Evolutionary conservation across 2,113 vertebrate genomes (phyloP), one percentile per base, ranked within the genome.

Genomic region (Echinops telfairi): DNA sequence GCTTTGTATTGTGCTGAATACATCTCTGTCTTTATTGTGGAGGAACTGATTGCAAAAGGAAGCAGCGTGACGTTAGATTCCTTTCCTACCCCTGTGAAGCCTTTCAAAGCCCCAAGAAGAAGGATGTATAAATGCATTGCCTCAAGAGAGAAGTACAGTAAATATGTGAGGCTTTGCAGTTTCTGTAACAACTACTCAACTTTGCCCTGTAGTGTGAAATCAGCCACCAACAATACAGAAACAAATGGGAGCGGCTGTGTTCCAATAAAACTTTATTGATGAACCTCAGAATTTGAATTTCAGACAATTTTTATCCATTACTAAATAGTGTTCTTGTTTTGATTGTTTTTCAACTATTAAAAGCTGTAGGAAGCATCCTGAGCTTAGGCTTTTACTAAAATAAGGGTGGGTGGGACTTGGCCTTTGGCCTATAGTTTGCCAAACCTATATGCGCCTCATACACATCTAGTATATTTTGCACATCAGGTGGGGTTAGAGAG

Each of bases 61-160:
- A 70, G 6, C 78, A 89, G 62, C 15, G 79, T 53, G n/a, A 86
- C 8, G 60, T 38, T 20, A 83, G 36, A 83, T 68, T 88, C 57
- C 60, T 88, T 81, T 83, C 68, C 53, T 23, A 57, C 8, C 68
- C 81, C 33, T 66, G 2, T 62, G 20, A 81, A 89, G 4, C 43
- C 27, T 76, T 75, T 75, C 36, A 68, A 29, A 83, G 81, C 23
- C 16, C 62, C 27, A 58, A 80, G 40, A 90, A 40, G 25, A 33
- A 57, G 7, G 23, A 86, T 76, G 83, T 79, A 87, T 81, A 38
- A 4, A 66, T 66, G 19, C 19, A 84, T 77, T 31, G 47, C 40
- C 19, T 84, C 88, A 86, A 95, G 76, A 66, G 60, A 86, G 76
- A 92, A 12, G 22, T 33, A 79, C 5, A 93, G 29, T 38, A 88